Conservation (phyloP, 2,797 vertebrate genomes). For the Acrocephalus scirpaceus region DNA sequence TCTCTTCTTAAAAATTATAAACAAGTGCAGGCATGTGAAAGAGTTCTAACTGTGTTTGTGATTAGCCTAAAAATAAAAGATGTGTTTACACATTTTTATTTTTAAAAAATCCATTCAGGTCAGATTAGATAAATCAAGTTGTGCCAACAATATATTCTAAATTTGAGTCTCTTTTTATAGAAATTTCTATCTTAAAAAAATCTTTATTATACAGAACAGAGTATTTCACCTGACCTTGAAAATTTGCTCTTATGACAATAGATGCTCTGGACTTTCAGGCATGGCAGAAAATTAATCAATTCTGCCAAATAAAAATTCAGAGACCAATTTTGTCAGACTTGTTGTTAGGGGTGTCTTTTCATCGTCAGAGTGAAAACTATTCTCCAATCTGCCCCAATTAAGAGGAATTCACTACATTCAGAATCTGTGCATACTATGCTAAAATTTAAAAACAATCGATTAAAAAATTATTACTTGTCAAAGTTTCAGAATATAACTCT, state of each 20-base stretch:
- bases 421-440: neutral
- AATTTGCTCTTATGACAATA: neutral
- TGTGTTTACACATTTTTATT: neutral
- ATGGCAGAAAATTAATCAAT: neutral
- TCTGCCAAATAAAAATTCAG: neutral
- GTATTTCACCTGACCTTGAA: neutral
- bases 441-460: neutral
- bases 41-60: neutral
- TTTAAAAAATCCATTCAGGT: neutral
- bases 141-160: neutral
- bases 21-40: neutral
- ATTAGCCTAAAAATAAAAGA: neutral
- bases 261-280: neutral
- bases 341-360: neutral
- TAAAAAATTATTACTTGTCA: neutral
- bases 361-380: neutral
- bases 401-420: neutral
- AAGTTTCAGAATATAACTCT: neutral
- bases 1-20: neutral
- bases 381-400: neutral
- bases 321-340: neutral
- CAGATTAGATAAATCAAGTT: neutral
- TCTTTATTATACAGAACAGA: neutral
- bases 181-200: neutral
- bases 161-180: neutral